Evolutionary conservation across 2,113 vertebrate genomes (phyloP).

Genomic region (Scopus umbretta): DNA sequence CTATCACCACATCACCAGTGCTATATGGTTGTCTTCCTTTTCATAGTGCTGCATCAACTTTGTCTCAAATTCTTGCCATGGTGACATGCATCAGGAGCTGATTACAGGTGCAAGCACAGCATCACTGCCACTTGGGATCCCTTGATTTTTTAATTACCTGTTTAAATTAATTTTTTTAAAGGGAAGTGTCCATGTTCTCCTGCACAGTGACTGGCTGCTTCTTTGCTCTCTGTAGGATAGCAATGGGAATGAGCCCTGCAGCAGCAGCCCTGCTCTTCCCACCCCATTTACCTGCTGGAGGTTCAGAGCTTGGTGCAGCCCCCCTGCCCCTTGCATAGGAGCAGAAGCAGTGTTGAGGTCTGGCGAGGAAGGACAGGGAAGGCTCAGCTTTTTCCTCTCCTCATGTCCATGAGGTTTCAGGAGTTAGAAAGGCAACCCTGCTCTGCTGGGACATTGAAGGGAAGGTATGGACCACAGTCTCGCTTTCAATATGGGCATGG

Average conservation of each 20-base stretch:
- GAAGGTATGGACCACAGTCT: neutral
- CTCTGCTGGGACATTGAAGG: neutral
- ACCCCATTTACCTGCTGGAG: neutral
- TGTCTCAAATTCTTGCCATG: neutral
- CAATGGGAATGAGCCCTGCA: neutral
- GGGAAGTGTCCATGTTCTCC: neutral
- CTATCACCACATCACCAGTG: neutral
- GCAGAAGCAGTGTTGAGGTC: neutral
- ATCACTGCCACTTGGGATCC: neutral
- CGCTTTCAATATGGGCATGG: neutral
- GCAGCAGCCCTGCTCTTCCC: neutral
- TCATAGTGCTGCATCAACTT: neutral
- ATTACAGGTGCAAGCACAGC: neutral
- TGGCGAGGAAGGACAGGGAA: neutral
- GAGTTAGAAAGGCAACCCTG: neutral
- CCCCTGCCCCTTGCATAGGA: neutral
- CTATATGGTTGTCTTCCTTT: neutral
- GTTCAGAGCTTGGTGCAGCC: neutral
- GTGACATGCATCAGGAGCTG: neutral
- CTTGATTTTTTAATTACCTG: neutral
- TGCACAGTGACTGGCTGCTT: neutral
- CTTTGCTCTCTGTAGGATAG: neutral
- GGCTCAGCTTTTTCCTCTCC: neutral
- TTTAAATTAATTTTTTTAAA: neutral
- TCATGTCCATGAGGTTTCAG: neutral